These are phyloP conservation scores for Sebastes wilsoni DNA, from an alignment of 2,797 vertebrate species.

Conservation along the genomic window DNA sequence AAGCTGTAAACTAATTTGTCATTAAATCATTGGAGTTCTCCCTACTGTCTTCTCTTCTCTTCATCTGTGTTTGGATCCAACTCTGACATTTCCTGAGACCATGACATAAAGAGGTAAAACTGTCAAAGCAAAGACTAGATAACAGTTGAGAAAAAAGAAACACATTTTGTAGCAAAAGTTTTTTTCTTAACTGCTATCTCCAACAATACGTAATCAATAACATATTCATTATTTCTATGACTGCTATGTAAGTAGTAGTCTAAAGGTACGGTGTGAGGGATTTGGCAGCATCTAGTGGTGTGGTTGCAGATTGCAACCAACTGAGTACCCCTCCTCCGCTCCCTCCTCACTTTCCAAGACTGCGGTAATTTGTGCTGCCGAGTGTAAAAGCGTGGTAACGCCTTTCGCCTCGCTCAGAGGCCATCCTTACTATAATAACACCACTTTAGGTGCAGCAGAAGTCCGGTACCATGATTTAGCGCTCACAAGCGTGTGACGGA, in stretches of 20 bases:
- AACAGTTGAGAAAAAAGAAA: not conserved
- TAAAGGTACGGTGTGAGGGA: no score
- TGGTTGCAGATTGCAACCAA: no score
- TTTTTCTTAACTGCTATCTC: not conserved
- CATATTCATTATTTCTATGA: not conserved
- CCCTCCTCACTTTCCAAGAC: no score
- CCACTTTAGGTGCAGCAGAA: fast-evolving
- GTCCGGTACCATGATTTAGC: no score
- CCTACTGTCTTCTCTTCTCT: not conserved
- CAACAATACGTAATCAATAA: not conserved
- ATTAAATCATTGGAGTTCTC: not conserved
- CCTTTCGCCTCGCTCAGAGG: no score
- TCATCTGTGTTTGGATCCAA: not conserved
- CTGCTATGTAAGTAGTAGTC: not conserved
- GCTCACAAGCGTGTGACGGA: no score
- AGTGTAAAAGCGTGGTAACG: no score
- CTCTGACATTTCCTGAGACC: no score
- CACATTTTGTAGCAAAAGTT: not conserved
- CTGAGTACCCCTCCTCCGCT: no score
- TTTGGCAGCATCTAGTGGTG: no score
- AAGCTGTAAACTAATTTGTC: not conserved
- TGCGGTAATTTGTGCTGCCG: no score
- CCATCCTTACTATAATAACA: no score
- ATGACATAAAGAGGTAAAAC: not conserved
- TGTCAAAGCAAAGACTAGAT: not conserved